Evolutionary conservation across 1,140 invertebrate genomes (phyloP), one percentile per base, ranked within the genome.

Genomic region (Alviniconcha marisindica): DNA sequence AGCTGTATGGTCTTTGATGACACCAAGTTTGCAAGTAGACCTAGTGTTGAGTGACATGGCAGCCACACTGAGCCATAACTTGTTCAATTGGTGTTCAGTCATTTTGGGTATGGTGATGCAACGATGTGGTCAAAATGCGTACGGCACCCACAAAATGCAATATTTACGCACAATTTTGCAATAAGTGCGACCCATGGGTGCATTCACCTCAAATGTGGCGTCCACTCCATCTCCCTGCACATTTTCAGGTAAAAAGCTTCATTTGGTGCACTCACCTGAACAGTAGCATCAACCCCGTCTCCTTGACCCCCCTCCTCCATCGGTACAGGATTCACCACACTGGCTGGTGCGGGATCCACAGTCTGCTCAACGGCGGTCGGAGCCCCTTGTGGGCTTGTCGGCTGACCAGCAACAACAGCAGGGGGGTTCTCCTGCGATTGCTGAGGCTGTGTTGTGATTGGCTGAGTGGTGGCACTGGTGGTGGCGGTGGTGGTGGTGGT

Each of bases 301-400:
- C 87, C 88, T 63, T 88, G 85, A 60, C 87, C 88, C 36, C 86
- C 85, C 84, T 89, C 90, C 38, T 86, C 85, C 40, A 80, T 36
- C 24, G 48, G 2, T 66, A 71, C 66, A 5, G 40, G 44, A 28
- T 77, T 77, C 51, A 66, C 54, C 51, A 38, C 69, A 48, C 44
- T 33, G 42, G 51, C 44, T 73, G 48, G 18, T 5, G 40, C 48
- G 48, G 83, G 66, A 14, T 85, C 78, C n/a, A 76, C 81, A 15
- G 54, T 54, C 12, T 36, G 82, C 66, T 77, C 51, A 31, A 71
- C 77, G 14, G 84, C 74, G 28, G 74, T 60, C n/a, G 60, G 42
- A 44, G n/a, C 48, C n/a, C 56, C 80, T 24, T 42, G 63, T 24
- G 78, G 51, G 40, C 40, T 73, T 18, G 66, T 77, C 38, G 24